Conservation (phyloP, 2,888 invertebrate species). For the Phengaris alcon region DNA sequence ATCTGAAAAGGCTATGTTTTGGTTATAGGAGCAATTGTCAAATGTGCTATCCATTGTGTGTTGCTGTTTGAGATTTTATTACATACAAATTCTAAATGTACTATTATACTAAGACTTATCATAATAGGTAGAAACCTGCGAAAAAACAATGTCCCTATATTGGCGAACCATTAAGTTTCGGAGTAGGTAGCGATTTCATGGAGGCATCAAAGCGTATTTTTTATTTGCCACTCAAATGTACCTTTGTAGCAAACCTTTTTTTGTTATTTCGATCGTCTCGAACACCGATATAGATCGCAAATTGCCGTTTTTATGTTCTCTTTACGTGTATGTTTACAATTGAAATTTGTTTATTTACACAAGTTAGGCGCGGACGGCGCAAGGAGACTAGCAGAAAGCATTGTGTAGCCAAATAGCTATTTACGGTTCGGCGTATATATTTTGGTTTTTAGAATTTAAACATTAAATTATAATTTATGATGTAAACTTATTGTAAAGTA, state of each 20-base stretch:
- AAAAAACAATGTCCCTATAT: background rate
- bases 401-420: constrained; percentile 30
- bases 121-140: background rate
- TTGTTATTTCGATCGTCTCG: constrained; percentile 42
- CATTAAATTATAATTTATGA: background rate
- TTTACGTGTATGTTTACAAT: constrained; percentile 69
- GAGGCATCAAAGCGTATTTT: constrained; percentile 41
- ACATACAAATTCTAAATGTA: constrained; percentile 27
- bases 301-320: constrained; percentile 62
- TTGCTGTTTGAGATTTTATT: constrained; percentile 45
- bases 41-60: constrained; percentile 70
- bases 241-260: constrained; percentile 37
- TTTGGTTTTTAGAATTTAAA: constrained; percentile 2
- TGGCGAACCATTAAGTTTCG: background rate
- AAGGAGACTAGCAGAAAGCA: constrained; percentile 39
- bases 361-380: constrained; percentile 50
- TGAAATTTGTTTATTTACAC: constrained; percentile 73
- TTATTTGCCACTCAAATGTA: constrained; percentile 38
- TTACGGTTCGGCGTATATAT: constrained; percentile 6
- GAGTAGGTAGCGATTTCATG: constrained; percentile 31
- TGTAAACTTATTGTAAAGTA: background rate
- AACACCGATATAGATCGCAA: constrained; percentile 54
- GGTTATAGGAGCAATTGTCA: constrained; percentile 63
- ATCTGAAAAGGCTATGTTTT: constrained; percentile 73
- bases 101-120: background rate